These are phyloP conservation scores for Ochlodes sylvanus DNA, from an alignment of 2,888 invertebrate genomes.

Conservation along the genomic window DNA sequence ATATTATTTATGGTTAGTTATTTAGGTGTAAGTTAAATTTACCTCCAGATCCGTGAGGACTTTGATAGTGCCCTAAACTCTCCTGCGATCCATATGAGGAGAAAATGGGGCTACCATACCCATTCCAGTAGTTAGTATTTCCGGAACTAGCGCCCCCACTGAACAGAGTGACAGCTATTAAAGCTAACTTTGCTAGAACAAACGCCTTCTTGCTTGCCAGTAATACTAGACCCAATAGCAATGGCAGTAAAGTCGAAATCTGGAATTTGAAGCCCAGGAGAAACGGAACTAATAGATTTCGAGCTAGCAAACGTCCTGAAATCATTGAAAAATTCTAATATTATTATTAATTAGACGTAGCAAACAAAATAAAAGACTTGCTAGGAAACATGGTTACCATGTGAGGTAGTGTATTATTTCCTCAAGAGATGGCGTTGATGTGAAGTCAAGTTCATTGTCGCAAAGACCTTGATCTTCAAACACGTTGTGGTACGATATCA, in stretches of 20 bases:
- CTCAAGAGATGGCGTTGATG: slow-evolving; percentile 55
- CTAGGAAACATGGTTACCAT: too few relatives aligned
- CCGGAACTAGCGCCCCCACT: slow-evolving; percentile 83
- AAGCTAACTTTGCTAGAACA: slow-evolving; percentile 89
- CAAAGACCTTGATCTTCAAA: slow-evolving; percentile 43
- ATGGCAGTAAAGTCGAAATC: slow-evolving; percentile 89
- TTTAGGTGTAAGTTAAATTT: slow-evolving; percentile 48
- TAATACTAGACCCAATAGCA: slow-evolving; percentile 89
- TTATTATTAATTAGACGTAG: not conserved
- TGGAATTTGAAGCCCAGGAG: slow-evolving; percentile 93
- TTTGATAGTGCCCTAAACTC: slow-evolving; percentile 60
- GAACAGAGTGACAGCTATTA: slow-evolving; percentile 89
- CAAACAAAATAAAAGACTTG: too few relatives aligned
- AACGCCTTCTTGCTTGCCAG: slow-evolving; percentile 92
- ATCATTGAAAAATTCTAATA: slow-evolving; percentile 49
- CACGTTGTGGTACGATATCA: slow-evolving; percentile 46
- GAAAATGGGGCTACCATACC: slow-evolving; percentile 57
- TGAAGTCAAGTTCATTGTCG: slow-evolving; percentile 58
- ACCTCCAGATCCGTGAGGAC: slow-evolving; percentile 68
- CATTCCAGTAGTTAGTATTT: slow-evolving; percentile 57
- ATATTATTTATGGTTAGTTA: slow-evolving; percentile 36
- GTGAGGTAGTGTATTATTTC: not conserved
- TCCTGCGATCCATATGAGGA: slow-evolving; percentile 70
- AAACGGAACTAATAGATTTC: slow-evolving; percentile 90
- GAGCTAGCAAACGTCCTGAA: slow-evolving; percentile 89